A percentile compares a stretch with the other conserved stretches of the same genome.
Evolutionary conservation across 2,113 vertebrate genomes (phyloP).

Genomic region (Cochlearius cochlearius): DNA sequence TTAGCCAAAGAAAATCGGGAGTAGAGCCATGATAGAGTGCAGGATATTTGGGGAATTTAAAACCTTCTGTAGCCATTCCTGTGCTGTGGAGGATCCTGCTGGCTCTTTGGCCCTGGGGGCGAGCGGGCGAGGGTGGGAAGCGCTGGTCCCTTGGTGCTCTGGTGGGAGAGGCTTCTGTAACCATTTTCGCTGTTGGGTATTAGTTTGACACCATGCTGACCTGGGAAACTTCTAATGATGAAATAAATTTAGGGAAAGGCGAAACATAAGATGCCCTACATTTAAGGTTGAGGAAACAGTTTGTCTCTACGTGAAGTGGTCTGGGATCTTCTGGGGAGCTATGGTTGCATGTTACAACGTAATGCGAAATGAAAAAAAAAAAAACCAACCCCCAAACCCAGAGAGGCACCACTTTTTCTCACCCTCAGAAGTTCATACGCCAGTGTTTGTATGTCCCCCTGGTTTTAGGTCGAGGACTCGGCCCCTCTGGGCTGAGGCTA

Average conservation of each 20-base stretch:
- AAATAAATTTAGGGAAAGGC: background rate
- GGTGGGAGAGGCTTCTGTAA: background rate
- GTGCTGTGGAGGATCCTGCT: background rate
- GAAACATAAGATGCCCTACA: background rate
- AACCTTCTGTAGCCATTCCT: background rate
- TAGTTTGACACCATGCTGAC: background rate
- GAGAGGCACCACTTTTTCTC: too few relatives aligned
- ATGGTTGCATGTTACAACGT: rapidly evolving
- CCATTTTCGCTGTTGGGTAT: rapidly evolving
- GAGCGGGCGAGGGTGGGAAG: background rate
- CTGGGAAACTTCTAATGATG: background rate
- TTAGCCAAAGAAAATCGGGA: background rate
- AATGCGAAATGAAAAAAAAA: background rate
- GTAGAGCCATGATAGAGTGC: rapidly evolving
- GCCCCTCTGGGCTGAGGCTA: background rate
- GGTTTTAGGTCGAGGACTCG: background rate
- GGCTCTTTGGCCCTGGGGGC: background rate
- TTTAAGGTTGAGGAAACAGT: background rate
- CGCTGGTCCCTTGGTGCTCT: background rate
- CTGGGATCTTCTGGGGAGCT: background rate
- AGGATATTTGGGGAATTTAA: rapidly evolving
- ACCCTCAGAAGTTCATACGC: background rate
- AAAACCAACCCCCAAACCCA: too few relatives aligned
- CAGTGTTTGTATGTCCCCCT: too few relatives aligned
- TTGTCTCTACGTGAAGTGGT: background rate